These are phyloP conservation scores for Campylomormyrus tamandua DNA, from an alignment of 2,113 vertebrate genomes.

Conservation along the genomic window DNA sequence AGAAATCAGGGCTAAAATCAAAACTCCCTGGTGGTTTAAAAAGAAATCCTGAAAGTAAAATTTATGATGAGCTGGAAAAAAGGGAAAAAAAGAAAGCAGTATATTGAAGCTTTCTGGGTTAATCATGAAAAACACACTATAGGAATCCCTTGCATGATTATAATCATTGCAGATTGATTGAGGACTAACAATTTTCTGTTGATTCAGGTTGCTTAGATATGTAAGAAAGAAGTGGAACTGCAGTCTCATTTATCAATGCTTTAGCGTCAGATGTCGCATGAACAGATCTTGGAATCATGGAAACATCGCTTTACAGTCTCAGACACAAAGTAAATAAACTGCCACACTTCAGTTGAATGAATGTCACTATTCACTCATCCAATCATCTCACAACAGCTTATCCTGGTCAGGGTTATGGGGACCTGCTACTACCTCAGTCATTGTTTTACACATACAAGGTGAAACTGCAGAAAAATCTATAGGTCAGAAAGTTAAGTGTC, in stretches of 20 bases:
- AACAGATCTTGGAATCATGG: background rate
- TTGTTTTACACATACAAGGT: background rate
- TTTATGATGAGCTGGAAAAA: background rate
- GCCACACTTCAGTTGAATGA: background rate
- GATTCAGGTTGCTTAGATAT: background rate
- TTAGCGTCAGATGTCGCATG: background rate
- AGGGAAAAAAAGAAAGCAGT: background rate
- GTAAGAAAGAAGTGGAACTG: background rate
- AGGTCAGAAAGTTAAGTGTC: conserved; percentile 13
- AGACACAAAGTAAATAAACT: background rate
- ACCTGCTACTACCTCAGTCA: background rate
- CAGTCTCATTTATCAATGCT: background rate
- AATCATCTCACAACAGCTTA: background rate
- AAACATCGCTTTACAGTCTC: background rate
- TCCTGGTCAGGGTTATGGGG: background rate
- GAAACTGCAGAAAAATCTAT: background rate
- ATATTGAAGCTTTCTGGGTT: background rate
- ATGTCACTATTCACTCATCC: background rate
- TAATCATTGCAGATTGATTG: background rate
- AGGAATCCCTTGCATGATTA: background rate
- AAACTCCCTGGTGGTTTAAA: background rate
- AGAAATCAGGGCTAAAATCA: background rate
- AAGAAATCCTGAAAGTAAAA: background rate
- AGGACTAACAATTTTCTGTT: background rate
- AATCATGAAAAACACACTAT: background rate